phyloP scores from a whole-genome alignment of 2,888 invertebrate species.

The Drosophila ustulata region DNA sequence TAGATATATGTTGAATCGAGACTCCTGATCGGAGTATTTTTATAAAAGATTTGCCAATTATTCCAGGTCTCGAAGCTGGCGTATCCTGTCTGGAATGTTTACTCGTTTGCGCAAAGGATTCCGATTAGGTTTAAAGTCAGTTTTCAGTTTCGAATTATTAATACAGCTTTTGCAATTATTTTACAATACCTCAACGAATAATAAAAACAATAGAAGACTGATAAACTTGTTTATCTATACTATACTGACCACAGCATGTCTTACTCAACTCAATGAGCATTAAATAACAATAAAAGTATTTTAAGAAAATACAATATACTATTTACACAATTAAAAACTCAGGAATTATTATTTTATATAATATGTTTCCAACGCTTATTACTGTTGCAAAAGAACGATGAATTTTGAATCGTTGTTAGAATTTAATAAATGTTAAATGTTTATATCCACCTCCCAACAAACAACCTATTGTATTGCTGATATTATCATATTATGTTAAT shows the following conservation, averaged over 20 bases:
- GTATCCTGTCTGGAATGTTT: not conserved
- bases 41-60: not conserved
- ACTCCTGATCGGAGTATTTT: not conserved
- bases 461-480: not conserved
- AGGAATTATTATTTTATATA: not conserved
- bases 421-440: not conserved
- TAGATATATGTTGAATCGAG: not conserved
- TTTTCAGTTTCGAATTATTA: too few relatives aligned
- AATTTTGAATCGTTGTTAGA: not conserved
- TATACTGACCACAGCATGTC: not conserved
- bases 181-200: not conserved
- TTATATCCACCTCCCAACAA: not conserved
- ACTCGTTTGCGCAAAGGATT: not conserved
- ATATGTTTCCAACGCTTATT: not conserved
- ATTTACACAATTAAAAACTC: not conserved
- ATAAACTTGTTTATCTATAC: not conserved
- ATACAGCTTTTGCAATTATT: not conserved
- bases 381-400: not conserved
- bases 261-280: not conserved
- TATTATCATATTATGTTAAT: not conserved
- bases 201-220: not conserved
- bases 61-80: not conserved
- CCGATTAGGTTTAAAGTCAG: too few relatives aligned
- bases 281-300: not conserved
- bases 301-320: not conserved